Evolutionary conservation across 2,113 vertebrate genomes (phyloP), one percentile per base, ranked within the genome.

Genomic region (Rhipidura dahli): DNA sequence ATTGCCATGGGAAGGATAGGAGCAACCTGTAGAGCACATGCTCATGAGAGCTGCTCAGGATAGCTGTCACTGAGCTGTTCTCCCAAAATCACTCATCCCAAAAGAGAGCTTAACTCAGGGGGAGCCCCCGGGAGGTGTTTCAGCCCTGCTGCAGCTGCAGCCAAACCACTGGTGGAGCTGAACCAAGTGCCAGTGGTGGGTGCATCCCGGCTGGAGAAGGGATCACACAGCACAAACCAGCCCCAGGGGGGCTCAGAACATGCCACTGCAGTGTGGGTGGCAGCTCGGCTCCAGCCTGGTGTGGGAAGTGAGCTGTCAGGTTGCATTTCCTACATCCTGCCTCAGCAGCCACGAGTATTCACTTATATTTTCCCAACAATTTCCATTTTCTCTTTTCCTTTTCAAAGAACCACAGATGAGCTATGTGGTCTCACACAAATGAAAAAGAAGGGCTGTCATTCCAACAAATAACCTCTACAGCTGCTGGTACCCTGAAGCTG

Each of bases 321-420:
- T 40, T 10, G 0, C 3, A 1, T 94, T 89, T 84, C 37, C 56
- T 56, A 39, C 12, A 10, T 30, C 61, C 60, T 78, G 42, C 47
- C 10, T 8, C 9, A 7, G 60, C 73, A 87, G 51, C 56, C 39
- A 45, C 0, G 0, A 70, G 16, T 13, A 35, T 24, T 60, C 47
- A 31, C 44, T 49, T 59, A 3, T 1, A 7, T 54, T 57, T 90
- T 69, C 18, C n/a, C 60, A 69, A 9, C 33, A 23, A 16, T 42
- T 77, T 86, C 63, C 12, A 11, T 90, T 87, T 85, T 84, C 14
- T 79, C 18, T 92, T 77, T 65, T 61, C 26, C 11, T 91, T 94
- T 84, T 75, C 30, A 47, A 44, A 83, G 35, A 13, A 35, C 8
- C 19, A 42, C 13, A 59, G 50, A 63, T 35, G 12, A 90, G 30